A percentile compares a stretch with the other conserved stretches of the same genome.
These are phyloP conservation scores for Lasioglossum figueresi DNA, from an alignment of 2,888 invertebrate genomes.

Conservation along the genomic window DNA sequence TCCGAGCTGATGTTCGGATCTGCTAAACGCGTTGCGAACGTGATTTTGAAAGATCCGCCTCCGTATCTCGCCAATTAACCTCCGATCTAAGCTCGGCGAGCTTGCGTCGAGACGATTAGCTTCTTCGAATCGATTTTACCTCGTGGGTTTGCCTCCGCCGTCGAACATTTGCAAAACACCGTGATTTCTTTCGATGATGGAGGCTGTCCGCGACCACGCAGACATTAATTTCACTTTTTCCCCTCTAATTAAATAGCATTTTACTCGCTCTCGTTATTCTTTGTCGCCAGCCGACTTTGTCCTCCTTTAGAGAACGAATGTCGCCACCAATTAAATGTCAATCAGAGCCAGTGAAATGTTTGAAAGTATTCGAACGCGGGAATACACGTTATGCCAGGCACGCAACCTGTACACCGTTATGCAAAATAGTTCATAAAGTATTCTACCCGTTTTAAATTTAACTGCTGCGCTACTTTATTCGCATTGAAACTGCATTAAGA, in stretches of 20 bases:
- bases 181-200: not conserved
- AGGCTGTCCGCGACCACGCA: not conserved
- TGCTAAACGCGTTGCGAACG: conserved; percentile 33
- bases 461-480: not conserved
- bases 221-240: not conserved
- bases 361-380: not conserved
- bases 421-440: not conserved
- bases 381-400: not conserved
- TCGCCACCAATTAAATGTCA: conserved; percentile 5
- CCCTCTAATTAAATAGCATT: not conserved
- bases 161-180: not conserved
- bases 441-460: not conserved
- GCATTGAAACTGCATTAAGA: not conserved
- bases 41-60: conserved; percentile 41
- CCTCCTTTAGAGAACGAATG: not conserved
- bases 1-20: conserved; percentile 38
- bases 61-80: conserved; percentile 29
- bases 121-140: conserved; percentile 10
- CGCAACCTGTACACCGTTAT: not conserved
- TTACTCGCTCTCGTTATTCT: not conserved
- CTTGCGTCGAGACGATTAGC: not conserved
- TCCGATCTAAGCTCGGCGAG: conserved; percentile 8
- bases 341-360: not conserved
- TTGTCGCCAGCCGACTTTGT: not conserved
- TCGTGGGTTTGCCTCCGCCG: not conserved